phyloP scores from a whole-genome alignment of 2,888 invertebrate genomes.

The Limnephilus lunatus region DNA sequence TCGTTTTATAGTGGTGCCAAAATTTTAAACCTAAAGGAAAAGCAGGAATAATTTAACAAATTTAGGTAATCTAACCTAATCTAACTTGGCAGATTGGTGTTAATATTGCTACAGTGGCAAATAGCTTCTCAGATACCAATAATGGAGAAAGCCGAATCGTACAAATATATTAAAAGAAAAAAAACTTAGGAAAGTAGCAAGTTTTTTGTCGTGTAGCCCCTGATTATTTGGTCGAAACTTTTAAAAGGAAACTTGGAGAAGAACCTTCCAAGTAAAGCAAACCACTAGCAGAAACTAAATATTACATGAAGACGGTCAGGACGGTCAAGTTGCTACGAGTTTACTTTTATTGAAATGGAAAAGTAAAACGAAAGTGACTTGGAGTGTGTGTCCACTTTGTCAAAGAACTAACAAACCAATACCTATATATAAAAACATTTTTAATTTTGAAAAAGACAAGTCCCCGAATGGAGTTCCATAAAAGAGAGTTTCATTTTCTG shows the following conservation, averaged over 20 bases:
- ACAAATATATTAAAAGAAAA: not conserved
- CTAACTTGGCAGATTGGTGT: not conserved
- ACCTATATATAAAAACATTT: not conserved
- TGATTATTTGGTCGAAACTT: not conserved
- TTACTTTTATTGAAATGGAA: constrained; percentile 20
- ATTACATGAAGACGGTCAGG: constrained; percentile 5
- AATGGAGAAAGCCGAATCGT: not conserved
- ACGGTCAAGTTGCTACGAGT: not conserved
- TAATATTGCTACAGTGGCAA: not conserved
- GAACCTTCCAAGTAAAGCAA: constrained; percentile 2
- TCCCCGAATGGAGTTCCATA: not conserved
- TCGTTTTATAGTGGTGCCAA: too few species aligned
- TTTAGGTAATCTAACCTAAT: too few species aligned
- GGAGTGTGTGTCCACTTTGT: not conserved
- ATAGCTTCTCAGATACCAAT: not conserved
- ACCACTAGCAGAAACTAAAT: constrained; percentile 14
- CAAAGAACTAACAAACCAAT: not conserved
- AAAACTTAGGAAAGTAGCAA: not conserved
- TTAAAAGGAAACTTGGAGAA: not conserved
- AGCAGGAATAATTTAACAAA: not conserved
- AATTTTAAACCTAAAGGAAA: too few species aligned
- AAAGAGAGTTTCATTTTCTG: not conserved
- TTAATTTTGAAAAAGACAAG: not conserved
- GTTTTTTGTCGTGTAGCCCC: not conserved
- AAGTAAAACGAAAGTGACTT: constrained; percentile 16